Base-by-base conservation (phyloP, 2,797 vertebrate species). In the Cynopterus sphinx region DNA sequence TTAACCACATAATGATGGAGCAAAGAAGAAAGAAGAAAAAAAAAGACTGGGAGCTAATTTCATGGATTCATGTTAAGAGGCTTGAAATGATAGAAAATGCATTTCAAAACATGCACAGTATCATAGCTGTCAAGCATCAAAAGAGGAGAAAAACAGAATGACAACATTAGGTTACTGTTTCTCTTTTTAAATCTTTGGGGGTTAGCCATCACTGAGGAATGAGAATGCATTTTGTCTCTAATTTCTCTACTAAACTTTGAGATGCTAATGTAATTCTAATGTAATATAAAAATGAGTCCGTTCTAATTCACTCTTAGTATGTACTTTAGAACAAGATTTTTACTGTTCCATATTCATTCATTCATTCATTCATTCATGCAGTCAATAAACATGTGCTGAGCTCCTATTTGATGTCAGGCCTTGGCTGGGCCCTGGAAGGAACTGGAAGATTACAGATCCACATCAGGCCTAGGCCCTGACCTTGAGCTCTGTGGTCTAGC, bases 201-300 rank as follows among this genome's bases (percentile, higher is more conserved):
- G 89, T 85, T 87, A 84, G 87, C 59, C 15, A 73, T 71, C 71
- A 65, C 46, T 24, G 33, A 84, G 39, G 77, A 94, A 83, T 79
- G 61, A 91, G 67, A 81, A 84, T 36, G 43, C 31, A 71, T 87
- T 94, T 75, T 95, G 41, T n/a, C 65, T 87, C 28, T 85, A 79
- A 93, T 94, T 93, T 96, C 46, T 93, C 75, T 87, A 71, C 59
- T 91, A 93, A 93, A 90, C 95, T 93, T 71, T 78, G 73, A 97
- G 96, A 95, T 89, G 93, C 81, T 94, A 94, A 90, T 89, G 59
- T 65, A 89, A 78, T 89, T 71, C 65, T 75, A 93, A 90, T 87
- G 21, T 71, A 73, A 75, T 73, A 67, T 81, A 91, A 96, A 95
- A 96, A 78, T 91, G 57, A 93, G 31, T 84, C 46, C 24, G 82